Base-by-base conservation (phyloP, 2,113 vertebrate genomes). In the Microtus pennsylvanicus region DNA sequence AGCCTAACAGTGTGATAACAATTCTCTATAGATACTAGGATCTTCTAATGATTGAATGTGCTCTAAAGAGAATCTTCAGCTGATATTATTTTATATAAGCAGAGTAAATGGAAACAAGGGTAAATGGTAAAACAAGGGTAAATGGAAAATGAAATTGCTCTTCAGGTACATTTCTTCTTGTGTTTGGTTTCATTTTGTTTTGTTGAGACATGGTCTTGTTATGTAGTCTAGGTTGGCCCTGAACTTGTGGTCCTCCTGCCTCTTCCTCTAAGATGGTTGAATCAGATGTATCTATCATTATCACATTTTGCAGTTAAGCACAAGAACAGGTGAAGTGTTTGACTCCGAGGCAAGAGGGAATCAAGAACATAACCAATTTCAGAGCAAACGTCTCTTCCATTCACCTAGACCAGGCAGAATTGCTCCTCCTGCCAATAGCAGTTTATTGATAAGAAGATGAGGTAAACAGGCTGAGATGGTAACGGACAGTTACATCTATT, bases 391-490 rank as follows among this genome's bases (percentile, higher is more conserved):
- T 33, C 11, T 5, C 13, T 38, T 63, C 28, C 24, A 47, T 38
- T 67, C 17, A 30, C 50, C 65, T 6, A 0, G 19, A 61, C 10
- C 4, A 63, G 17, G 67, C 3, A 11, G 83, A 76, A 30, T 8
- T 0, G 5, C 38, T n/a, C 42, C 16, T 33, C 58, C 63, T 47
- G 38, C 21, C 26, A 7, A 10, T 1, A n/a, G 3, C 7, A 50
- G 77, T n/a, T 22, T 58, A 14, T 17, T 63, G 55, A 24, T 82
- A 61, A 16, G 63, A 9, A 63, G n/a, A 42, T 10, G 16, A n/a
- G 17, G 26, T 65, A 65, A 45, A 65, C 38, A 85, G n/a, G n/a
- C 38, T 45, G 82, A 85, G 61, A 33, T 28, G 30, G n/a, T 30
- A 83, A n/a, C 0, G 17, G n/a, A 63, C 22, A 42, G 24, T 65